Evolutionary conservation across 2,113 vertebrate genomes (phyloP), one percentile per base, ranked within the genome.

Genomic region (Alexandromys fortis): DNA sequence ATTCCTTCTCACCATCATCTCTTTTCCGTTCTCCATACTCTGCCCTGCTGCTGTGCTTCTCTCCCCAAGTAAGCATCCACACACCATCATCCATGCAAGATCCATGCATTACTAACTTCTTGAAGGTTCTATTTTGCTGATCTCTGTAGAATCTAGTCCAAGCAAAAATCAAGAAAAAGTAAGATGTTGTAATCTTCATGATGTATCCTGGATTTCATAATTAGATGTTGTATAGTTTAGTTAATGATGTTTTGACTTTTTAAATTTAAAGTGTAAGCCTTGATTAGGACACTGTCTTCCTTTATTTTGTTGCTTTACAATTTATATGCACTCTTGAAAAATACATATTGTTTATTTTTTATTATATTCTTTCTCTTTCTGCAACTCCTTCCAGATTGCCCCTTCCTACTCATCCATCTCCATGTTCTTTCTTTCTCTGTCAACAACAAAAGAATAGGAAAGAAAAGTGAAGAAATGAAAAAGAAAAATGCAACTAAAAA

Each of bases 91-190:
- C 11, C 30, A 58, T 1, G 38, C 5, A 65, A 72, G 33, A 22
- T 45, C 26, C 13, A 49, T 49, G 17, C 5, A 13, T 61, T 58
- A 79, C 38, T 13, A 42, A n/a, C 19, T 38, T 83, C 73, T 86
- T 42, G 24, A 87, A 73, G 1, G 3, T 76, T 72, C 7, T 49
- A 33, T 82, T 72, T 94, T 87, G 91, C 1, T 82, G 45, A 82
- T 33, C 5, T 22, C 3, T 11, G 1, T 14, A 78, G 86, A 79
- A 49, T 33, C 81, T 42, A 78, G 26, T 86, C 19, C 76, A 65
- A 76, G 33, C 14, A 94, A 82, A 93, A 92, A 55, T 89, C 19
- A 68, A 14, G 14, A 7, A 76, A 91, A 92, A 73, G 3, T 77
- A 82, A 8, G 45, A n/a, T n/a, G 7, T 49, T 70, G 33, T 70